These are phyloP conservation scores for Drosophila bocki DNA, from an alignment of 1,140 invertebrate species.

Conservation along the genomic window DNA sequence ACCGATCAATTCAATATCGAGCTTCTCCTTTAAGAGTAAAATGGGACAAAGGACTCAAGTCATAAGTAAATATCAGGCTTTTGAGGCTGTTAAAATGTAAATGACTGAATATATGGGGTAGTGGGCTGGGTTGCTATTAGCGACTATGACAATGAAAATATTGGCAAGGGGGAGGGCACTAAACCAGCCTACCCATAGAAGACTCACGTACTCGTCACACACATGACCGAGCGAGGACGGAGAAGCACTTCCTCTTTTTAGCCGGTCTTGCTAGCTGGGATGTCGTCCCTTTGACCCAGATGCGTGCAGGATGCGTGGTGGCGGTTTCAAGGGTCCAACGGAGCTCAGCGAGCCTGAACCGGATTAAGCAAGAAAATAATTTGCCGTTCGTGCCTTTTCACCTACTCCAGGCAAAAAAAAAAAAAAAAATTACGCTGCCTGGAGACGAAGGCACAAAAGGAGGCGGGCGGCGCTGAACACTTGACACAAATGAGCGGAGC, in stretches of 20 bases:
- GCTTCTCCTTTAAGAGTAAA: too few species aligned
- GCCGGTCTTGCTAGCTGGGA: conserved; percentile 53
- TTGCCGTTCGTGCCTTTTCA: conserved; percentile 80
- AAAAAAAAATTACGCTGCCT: conserved; percentile 38
- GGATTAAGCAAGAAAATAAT: conserved; percentile 82
- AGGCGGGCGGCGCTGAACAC: conserved; percentile 28
- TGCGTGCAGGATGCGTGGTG: conserved; percentile 45
- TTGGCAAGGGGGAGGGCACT: conserved; percentile 40
- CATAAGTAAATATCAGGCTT: conserved; percentile 68
- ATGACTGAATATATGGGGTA: conserved; percentile 53
- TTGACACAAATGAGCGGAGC: conserved; percentile 62
- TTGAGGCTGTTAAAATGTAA: conserved; percentile 78
- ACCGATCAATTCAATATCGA: conserved; percentile 1
- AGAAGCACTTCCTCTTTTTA: conserved; percentile 7
- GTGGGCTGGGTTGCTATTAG: conserved; percentile 61
- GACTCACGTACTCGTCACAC: conserved; percentile 27
- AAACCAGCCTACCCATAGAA: conserved; percentile 47
- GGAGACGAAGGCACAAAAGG: conserved; percentile 6
- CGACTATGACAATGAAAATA: conserved; percentile 79
- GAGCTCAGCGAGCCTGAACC: conserved; percentile 74
- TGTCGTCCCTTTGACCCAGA: conserved; percentile 72
- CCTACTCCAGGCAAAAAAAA: conserved; percentile 51
- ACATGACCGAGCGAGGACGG: not conserved
- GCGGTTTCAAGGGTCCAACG: conserved; percentile 38
- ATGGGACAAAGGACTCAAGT: conserved; percentile 11